Conservation (phyloP, 2,888 invertebrate species). For the Temnothorax unifasciatus region DNA sequence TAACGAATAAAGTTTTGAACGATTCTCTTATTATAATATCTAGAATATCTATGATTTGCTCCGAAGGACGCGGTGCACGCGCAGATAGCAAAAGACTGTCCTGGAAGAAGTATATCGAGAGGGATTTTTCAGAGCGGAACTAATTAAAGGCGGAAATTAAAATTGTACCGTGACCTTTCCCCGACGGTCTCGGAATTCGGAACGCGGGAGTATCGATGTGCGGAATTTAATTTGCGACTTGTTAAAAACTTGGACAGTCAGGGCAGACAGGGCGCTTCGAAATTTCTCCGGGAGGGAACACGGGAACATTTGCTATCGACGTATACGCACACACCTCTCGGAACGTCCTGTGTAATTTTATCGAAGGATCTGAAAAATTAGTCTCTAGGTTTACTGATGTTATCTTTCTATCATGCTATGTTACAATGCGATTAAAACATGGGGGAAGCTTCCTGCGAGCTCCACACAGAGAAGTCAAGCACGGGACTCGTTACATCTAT, state of each 20-base stretch:
- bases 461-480: constrained; percentile 75
- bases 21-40: constrained; percentile 50
- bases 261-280: not conserved
- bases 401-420: constrained; percentile 79
- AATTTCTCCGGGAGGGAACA: not conserved
- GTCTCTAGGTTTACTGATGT: constrained; percentile 70
- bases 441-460: constrained; percentile 66
- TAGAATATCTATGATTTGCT: constrained; percentile 50
- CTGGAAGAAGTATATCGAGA: constrained; percentile 3
- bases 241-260: not conserved
- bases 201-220: too few species aligned
- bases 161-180: not conserved
- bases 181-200: not conserved
- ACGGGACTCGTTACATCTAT: constrained; percentile 57
- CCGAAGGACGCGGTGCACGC: not conserved
- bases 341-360: constrained; percentile 27
- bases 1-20: constrained; percentile 49
- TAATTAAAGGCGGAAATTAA: not conserved
- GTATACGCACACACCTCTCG: not conserved
- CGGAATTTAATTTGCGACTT: not conserved
- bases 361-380: constrained; percentile 71
- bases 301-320: not conserved
- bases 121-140: constrained; percentile 18
- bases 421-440: constrained; percentile 82
- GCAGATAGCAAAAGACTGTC: not conserved